These are phyloP conservation scores for Gallinago undulata DNA, from an alignment of 2,113 vertebrate genomes.

Conservation along the genomic window DNA sequence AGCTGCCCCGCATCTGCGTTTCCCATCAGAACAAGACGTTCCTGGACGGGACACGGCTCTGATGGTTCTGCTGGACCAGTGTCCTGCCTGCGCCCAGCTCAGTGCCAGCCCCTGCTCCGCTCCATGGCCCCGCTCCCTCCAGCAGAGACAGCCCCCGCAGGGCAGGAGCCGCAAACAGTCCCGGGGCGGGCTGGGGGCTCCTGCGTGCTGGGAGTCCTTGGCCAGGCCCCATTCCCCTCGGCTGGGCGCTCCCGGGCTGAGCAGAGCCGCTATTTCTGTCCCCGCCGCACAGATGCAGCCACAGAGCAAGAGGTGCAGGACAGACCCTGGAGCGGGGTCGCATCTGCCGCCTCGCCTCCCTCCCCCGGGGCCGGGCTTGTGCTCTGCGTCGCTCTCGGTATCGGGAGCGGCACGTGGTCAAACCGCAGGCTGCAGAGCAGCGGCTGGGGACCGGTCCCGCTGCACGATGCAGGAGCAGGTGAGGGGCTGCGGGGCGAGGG, in stretches of 20 bases:
- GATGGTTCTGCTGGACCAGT: neutral
- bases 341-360: neutral
- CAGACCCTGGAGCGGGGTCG: fast-evolving
- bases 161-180: neutral
- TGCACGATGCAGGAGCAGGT: neutral
- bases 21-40: neutral
- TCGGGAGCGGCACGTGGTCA: neutral
- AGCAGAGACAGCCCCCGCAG: neutral
- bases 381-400: neutral
- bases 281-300: fast-evolving
- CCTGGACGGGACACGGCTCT: fast-evolving
- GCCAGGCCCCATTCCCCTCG: fast-evolving
- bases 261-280: neutral
- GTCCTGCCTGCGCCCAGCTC: neutral
- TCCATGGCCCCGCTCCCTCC: neutral
- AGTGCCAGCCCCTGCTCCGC: fast-evolving
- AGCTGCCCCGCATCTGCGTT: fast-evolving
- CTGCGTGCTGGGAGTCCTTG: fast-evolving
- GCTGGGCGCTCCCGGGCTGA: fast-evolving
- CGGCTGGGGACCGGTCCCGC: neutral
- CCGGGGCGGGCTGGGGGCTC: fast-evolving
- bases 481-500: neutral
- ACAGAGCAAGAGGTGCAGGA: neutral
- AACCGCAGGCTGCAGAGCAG: neutral
- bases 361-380: neutral